Evolutionary conservation across 2,113 vertebrate genomes (phyloP).

Genomic region (Theristicus caerulescens): DNA sequence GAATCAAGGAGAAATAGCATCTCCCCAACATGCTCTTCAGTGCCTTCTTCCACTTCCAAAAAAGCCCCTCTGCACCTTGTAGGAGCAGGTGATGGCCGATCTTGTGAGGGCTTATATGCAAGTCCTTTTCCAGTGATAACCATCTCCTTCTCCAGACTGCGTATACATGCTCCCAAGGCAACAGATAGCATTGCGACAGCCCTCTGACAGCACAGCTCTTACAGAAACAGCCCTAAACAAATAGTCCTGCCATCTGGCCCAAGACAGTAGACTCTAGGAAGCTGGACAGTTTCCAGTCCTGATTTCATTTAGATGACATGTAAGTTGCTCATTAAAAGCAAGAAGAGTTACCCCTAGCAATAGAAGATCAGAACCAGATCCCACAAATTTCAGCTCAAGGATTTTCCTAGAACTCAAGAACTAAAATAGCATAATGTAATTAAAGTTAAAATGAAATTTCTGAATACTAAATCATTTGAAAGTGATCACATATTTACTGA

Average conservation of each 20-base stretch:
- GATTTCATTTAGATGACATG: background rate
- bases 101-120: background rate
- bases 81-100: background rate
- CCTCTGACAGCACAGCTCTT: background rate
- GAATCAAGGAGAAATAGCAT: background rate
- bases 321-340: background rate
- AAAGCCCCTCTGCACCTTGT: background rate
- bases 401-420: background rate
- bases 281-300: background rate
- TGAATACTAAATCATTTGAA: background rate
- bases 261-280: background rate
- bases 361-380: background rate
- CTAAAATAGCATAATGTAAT: background rate
- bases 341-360: background rate
- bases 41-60: fast-evolving
- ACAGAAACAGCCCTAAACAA: background rate
- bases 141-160: background rate
- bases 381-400: background rate
- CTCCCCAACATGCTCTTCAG: background rate
- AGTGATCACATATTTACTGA: background rate
- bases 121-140: background rate
- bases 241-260: no score
- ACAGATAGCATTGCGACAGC: fast-evolving
- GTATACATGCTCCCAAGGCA: background rate
- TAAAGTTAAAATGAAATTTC: background rate